Conservation (phyloP, 1,140 invertebrate species). For the Gonioctena quinquepunctata region DNA sequence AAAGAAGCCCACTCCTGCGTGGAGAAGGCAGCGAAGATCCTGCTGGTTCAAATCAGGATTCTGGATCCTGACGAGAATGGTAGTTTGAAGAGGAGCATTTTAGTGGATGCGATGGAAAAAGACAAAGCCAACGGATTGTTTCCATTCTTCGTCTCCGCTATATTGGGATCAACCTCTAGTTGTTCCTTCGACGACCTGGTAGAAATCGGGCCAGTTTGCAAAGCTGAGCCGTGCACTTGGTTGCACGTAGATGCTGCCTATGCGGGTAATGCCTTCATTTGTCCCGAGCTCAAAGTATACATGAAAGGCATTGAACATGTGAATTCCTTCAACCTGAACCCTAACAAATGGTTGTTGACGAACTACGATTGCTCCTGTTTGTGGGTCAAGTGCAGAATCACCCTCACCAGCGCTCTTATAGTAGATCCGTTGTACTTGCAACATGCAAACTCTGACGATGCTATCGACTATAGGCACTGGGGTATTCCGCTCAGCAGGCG, state of each 20-base stretch:
- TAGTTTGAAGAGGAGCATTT: conserved; percentile 72
- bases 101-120: conserved; percentile 73
- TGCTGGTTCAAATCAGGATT: conserved; percentile 84
- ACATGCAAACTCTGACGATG: conserved; percentile 71
- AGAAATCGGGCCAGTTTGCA: conserved; percentile 81
- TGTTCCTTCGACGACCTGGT: conserved; percentile 82
- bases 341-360: conserved; percentile 90
- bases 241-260: conserved; percentile 81
- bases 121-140: conserved; percentile 79
- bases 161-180: conserved; percentile 79
- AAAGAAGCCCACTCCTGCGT: conserved; percentile 96
- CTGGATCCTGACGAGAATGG: conserved; percentile 85
- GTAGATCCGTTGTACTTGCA: conserved; percentile 93
- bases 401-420: conserved; percentile 89
- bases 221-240: conserved; percentile 68
- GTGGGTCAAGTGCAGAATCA: conserved; percentile 87
- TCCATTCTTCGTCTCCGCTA: conserved; percentile 85
- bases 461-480: conserved; percentile 89
- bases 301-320: conserved; percentile 82
- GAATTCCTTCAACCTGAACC: conserved; percentile 90
- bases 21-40: conserved; percentile 94
- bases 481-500: conserved; percentile 85
- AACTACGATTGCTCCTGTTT: conserved; percentile 90
- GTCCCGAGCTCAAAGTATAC: conserved; percentile 77
- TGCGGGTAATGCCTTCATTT: conserved; percentile 82